phyloP scores from a whole-genome alignment of 2,888 invertebrate species.

The Minunthozetes semirufus region DNA sequence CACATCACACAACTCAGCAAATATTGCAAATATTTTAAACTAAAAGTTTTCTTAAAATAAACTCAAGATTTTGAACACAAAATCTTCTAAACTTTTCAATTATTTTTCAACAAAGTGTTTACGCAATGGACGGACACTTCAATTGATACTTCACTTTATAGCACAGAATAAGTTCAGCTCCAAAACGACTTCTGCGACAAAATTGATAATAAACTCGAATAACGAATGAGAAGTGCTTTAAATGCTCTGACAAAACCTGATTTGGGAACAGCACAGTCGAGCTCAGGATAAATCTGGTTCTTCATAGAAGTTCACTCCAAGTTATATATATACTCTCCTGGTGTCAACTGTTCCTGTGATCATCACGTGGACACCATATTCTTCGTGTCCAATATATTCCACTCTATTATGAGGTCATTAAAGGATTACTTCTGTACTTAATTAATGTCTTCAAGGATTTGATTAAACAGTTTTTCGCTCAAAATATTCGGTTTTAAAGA shows the following conservation, averaged over 20 bases:
- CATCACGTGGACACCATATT: constrained; percentile 20
- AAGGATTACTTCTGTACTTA: background rate
- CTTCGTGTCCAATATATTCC: background rate
- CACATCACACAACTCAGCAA: background rate
- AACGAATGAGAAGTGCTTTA: background rate
- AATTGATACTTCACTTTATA: background rate
- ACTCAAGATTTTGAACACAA: background rate
- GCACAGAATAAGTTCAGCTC: background rate
- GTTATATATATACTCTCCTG: background rate
- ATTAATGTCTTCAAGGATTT: background rate
- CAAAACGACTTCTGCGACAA: constrained; percentile 16
- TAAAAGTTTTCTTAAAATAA: background rate
- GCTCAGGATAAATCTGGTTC: constrained; percentile 1
- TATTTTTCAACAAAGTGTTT: background rate
- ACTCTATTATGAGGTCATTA: constrained; percentile 7
- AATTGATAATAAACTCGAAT: background rate
- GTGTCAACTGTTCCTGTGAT: constrained; percentile 8
- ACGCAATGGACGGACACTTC: background rate
- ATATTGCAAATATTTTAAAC: background rate
- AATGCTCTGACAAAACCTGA: background rate
- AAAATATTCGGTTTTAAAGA: background rate
- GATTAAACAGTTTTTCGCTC: background rate
- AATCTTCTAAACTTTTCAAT: background rate
- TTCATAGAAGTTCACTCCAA: background rate
- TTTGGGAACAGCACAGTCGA: background rate